These are phyloP conservation scores for Acrossocheilus fasciatus DNA, from an alignment of 2,797 vertebrate species.

Conservation along the genomic window DNA sequence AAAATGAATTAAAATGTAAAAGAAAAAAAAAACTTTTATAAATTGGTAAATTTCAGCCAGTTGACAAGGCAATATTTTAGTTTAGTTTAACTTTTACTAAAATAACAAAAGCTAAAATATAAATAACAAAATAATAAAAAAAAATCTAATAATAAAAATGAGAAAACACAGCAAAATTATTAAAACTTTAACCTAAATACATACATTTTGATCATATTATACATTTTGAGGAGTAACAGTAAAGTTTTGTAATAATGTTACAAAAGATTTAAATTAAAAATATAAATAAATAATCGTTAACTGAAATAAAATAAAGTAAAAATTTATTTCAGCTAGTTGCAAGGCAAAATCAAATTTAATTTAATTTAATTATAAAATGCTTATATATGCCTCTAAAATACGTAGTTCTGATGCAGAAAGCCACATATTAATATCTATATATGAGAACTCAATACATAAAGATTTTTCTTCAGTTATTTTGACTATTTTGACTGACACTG, in stretches of 20 bases:
- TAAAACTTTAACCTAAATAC: not conserved
- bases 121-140: not conserved
- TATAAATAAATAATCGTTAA: no score
- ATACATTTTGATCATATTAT: not conserved
- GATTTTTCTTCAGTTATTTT: not conserved
- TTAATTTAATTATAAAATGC: no score
- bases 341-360: no score
- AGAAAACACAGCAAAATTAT: not conserved
- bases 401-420: not conserved
- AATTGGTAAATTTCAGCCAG: no score
- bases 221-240: not conserved
- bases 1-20: no score
- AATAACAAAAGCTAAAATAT: not conserved
- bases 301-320: no score
- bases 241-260: not conserved
- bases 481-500: not conserved
- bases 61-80: not conserved
- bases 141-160: not conserved
- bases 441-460: not conserved
- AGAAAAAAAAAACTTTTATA: not conserved
- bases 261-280: no score
- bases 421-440: not conserved
- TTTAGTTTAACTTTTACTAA: not conserved
- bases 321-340: no score
- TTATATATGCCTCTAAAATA: not conserved